phyloP scores from a whole-genome alignment of 2,888 invertebrate species.

The Latheticus oryzae region DNA sequence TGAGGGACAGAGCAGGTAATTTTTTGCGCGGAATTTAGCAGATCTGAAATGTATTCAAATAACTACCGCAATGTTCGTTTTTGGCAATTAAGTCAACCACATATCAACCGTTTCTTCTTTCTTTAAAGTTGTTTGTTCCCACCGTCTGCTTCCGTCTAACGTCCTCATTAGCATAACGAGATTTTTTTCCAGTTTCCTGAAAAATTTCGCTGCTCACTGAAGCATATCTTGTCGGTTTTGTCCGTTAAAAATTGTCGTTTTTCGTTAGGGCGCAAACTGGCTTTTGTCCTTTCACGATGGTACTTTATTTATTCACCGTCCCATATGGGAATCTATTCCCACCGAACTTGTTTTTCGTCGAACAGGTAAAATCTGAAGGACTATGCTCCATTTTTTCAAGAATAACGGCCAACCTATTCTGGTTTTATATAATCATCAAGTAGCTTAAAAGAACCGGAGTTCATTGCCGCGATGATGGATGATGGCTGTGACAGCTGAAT shows the following conservation, averaged over 20 bases:
- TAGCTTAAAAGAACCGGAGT: conserved; percentile 8
- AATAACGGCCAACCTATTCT: conserved; percentile 41
- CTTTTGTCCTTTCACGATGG: conserved; percentile 39
- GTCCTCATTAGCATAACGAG: conserved; percentile 14
- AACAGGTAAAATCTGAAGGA: conserved; percentile 54
- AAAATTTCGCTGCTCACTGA: conserved; percentile 14
- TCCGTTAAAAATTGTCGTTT: conserved; percentile 22
- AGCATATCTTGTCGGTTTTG: conserved; percentile 24
- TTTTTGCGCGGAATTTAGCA: conserved; percentile 27
- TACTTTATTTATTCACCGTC: conserved; percentile 56
- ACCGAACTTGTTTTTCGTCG: conserved; percentile 58
- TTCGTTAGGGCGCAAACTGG: conserved; percentile 32
- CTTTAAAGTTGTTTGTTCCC: no score
- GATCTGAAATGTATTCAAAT: no score
- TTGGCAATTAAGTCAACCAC: no score
- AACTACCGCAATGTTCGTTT: no score
- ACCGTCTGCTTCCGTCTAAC: conserved; percentile 11
- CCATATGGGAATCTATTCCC: conserved; percentile 56
- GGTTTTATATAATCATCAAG: conserved; percentile 23
- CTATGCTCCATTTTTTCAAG: conserved; percentile 48
- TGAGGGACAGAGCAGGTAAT: conserved; percentile 25
- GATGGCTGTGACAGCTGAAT: conserved; percentile 22
- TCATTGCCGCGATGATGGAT: conserved; percentile 27
- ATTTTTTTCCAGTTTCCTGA: conserved; percentile 31
- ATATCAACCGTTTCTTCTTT: no score